Evolutionary conservation across 2,113 vertebrate genomes (phyloP), one percentile per base, ranked within the genome.

Genomic region (Neogobius melanostomus): DNA sequence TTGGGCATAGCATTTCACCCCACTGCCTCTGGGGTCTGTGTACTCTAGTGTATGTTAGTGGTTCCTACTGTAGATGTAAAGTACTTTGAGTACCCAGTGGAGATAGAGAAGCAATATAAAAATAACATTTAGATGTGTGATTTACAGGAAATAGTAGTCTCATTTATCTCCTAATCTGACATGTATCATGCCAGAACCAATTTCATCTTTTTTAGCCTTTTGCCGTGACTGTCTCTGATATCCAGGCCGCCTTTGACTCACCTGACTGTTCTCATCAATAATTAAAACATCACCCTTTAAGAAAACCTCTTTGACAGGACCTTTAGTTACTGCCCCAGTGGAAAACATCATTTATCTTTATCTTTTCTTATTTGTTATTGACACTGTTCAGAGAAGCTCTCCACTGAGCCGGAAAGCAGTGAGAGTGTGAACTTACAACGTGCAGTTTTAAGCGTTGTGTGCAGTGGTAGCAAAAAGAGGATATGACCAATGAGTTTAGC

Each of bases 211-310:
- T 43, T 60, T 60, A 60, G 44, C 14, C 57, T 63, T 7, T n/a
- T 15, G 28, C 53, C 10, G 21, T 36, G 36, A 4, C 46, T 11
- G 21, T 28, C 42, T 71, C 28, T 67, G 64, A 44, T 17, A 61
- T 76, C 66, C 61, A 61, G 60, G 61, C 67, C 79, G 60, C 73
- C 74, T 76, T 60, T 59, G 65, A 72, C 62, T 76, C 62, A 17
- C 57, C 62, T 56, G 75, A 68, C 75, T 84, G 60, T 79, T 69
- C 63, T 75, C 76, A 81, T 88, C 47, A 72, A 87, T 82, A 81
- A 88, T 87, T 86, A 42, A 89, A 53, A 8, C 5, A 2, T 49
- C 63, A 79, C 86, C 76, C 83, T 84, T 75, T 36, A 36, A 79
- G 76, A 79, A 73, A 15, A 64, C 66, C 48, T 47, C 74, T 79